These are phyloP conservation scores for Grapholita molesta DNA, from an alignment of 1,140 invertebrate species.

Conservation along the genomic window DNA sequence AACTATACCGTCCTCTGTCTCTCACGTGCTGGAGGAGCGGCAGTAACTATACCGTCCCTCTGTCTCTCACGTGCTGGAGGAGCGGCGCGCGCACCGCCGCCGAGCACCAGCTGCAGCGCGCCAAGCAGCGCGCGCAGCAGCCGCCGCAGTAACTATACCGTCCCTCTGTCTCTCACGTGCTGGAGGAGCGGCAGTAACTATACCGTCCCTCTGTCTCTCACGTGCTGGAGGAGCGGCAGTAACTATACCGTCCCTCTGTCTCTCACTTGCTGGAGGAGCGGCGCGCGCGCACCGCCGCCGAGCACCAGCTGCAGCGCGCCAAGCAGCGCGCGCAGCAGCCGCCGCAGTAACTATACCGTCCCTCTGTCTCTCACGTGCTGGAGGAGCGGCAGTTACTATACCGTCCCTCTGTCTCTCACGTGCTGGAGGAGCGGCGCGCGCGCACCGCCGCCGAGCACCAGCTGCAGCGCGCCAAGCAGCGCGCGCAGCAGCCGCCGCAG, in stretches of 20 bases:
- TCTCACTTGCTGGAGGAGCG: constrained; percentile 93
- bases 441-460: constrained; percentile 94
- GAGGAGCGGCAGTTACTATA: too few species aligned
- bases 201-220: too few species aligned
- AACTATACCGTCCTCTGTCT: too few species aligned
- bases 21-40: too few species aligned
- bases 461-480: constrained; percentile 61
- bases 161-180: too few species aligned
- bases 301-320: constrained; percentile 21
- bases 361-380: too few species aligned
- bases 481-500: constrained; percentile 21
- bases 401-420: too few species aligned
- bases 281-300: constrained; percentile 84
- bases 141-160: not conserved
- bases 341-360: not conserved
- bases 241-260: too few species aligned
- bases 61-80: too few species aligned
- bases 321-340: not conserved
- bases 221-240: not conserved
- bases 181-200: not conserved
- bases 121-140: not conserved
- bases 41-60: not conserved
- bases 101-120: constrained; percentile 14
- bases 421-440: too few species aligned
- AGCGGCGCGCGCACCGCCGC: too few species aligned